Conservation (phyloP, 2,113 vertebrate species). For the Mustela nigripes region DNA sequence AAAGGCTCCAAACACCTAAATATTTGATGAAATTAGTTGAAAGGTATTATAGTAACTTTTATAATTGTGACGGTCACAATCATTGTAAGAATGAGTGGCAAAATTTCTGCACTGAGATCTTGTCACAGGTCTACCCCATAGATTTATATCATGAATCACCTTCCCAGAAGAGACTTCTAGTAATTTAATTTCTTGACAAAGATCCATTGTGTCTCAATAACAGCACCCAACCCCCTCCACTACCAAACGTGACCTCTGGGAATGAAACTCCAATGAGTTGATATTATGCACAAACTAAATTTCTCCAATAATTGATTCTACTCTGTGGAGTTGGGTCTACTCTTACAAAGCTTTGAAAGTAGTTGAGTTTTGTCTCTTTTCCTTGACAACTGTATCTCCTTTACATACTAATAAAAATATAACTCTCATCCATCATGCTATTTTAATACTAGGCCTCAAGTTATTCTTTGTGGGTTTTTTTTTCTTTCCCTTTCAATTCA, state of each 20-base stretch:
- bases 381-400: background rate
- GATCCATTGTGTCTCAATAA: fast-evolving
- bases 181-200: background rate
- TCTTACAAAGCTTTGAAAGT: background rate
- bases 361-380: background rate
- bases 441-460: background rate
- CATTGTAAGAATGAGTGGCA: conserved; percentile 6
- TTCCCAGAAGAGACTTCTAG: background rate
- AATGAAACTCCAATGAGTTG: background rate
- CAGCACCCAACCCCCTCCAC: background rate
- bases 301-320: background rate
- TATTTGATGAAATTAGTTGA: background rate
- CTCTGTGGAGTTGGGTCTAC: background rate
- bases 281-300: background rate
- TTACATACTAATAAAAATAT: background rate
- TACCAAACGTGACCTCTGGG: background rate
- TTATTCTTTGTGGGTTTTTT: background rate
- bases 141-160: background rate
- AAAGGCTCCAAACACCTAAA: background rate
- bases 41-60: background rate
- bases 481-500: background rate
- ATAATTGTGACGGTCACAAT: background rate
- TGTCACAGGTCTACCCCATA: background rate
- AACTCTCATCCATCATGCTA: background rate
- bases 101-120: background rate